A percentile compares a stretch with the other conserved stretches of the same genome.
Evolutionary conservation across 2,797 vertebrate species (phyloP).

Genomic region (Labroides dimidiatus): DNA sequence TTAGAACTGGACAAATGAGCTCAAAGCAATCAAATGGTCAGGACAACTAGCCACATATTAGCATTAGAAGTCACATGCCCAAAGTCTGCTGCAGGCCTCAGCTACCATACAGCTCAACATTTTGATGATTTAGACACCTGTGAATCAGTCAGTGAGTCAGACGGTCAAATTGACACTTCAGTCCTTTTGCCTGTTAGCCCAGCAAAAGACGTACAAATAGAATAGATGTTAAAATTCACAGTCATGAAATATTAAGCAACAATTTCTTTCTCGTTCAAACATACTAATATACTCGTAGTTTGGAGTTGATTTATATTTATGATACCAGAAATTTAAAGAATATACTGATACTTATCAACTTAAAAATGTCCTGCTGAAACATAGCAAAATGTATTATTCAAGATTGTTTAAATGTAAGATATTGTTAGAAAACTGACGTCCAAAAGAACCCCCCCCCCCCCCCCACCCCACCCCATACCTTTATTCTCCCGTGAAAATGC

Average conservation of each 20-base stretch:
- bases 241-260: background rate
- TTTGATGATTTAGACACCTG: background rate
- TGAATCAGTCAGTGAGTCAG: slow-evolving; percentile 21
- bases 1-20: background rate
- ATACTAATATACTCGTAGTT: background rate
- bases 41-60: slow-evolving; percentile 17
- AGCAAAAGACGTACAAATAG: background rate
- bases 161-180: background rate
- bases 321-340: background rate
- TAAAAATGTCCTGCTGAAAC: too few species aligned
- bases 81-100: slow-evolving; percentile 14
- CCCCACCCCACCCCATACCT: too few species aligned
- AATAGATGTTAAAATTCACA: background rate
- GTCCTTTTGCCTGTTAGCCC: background rate
- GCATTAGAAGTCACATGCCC: slow-evolving; percentile 18
- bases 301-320: background rate
- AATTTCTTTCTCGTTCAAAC: background rate
- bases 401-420: too few species aligned
- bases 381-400: too few species aligned
- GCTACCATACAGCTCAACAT: slow-evolving; percentile 15
- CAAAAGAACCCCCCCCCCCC: too few species aligned
- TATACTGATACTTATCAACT: background rate
- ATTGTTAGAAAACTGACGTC: too few species aligned
- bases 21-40: background rate
- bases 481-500: too few species aligned